Base-by-base conservation (phyloP, 2,888 invertebrate genomes). In the Eristalinus sepulchralis region DNA sequence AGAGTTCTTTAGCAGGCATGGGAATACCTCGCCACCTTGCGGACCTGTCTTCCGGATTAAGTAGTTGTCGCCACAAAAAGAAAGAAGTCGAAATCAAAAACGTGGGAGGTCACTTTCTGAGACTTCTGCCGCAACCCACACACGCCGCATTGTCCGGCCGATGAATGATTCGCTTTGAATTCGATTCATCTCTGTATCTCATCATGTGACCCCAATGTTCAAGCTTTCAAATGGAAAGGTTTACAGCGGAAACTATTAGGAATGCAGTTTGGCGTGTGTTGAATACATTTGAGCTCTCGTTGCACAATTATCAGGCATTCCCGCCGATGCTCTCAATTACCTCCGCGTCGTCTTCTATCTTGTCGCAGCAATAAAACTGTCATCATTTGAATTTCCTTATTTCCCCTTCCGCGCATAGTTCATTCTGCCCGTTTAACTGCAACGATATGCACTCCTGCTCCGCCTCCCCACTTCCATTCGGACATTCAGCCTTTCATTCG, bases 321-420 rank as follows among this genome's bases (percentile, higher is more conserved):
- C 78, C 33, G 55, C 34, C 59, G 63, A 36, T 79, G 83, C 73
- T 55, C 80, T 75, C 80, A 66, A 75, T 80, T 75, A 75, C 64
- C 59, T 66, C 60, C 73, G 47, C 64, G n/a, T n/a, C 71, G 17
- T 66, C 71, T n/a, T 27, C 60, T 55, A 60, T 64, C 22, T 27
- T 33, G 73, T 59, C 47, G 68, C 63, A 36, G 83, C 80, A 81
- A 82, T 85, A 85, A 81, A 85, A 68, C 84, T 82, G 76, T 85
- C 81, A 59, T 82, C 76, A 62, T 64, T 73, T 60, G 64, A 63
- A 62, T 78, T 80, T 80, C 80, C 79, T 63, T 27, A 66, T 57
- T 73, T 63, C 24, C 24, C 57, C 55, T 62, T 34, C 53, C 39
- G 57, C 20, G 60, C 36, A 31, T 71, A 62, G 57, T 33, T 39